Percentiles rank a stretch among this genome's conserved stretches.
These are phyloP conservation scores for Protonemura montana DNA, from an alignment of 2,888 invertebrate species.

Conservation along the genomic window DNA sequence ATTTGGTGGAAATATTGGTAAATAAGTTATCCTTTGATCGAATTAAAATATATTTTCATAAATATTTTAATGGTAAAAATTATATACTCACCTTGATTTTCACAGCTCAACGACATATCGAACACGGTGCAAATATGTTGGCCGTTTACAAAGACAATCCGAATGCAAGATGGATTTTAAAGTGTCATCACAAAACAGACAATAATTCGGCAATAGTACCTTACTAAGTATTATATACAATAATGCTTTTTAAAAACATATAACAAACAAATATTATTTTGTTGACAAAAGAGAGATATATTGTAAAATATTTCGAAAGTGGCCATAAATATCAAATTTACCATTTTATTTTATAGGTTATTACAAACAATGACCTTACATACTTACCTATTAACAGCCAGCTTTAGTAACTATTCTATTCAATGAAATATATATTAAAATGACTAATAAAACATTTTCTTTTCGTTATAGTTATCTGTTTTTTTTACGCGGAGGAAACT, in stretches of 20 bases:
- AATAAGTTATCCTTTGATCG: neutral
- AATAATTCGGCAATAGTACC: constrained; percentile 49
- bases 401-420: too few species aligned
- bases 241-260: too few species aligned
- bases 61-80: neutral
- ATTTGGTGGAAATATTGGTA: constrained; percentile 65
- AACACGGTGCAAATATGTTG: constrained; percentile 55
- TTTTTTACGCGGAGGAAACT: too few species aligned
- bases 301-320: neutral
- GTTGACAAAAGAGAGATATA: neutral
- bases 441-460: too few species aligned
- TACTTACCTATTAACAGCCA: too few species aligned
- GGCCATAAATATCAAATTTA: too few species aligned
- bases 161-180: constrained; percentile 55
- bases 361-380: too few species aligned
- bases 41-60: neutral
- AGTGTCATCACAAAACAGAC: constrained; percentile 56
- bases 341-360: too few species aligned
- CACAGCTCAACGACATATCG: constrained; percentile 55
- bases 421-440: too few species aligned
- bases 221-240: neutral
- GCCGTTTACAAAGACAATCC: constrained; percentile 57
- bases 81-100: constrained; percentile 19
- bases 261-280: too few species aligned
- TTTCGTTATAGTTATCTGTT: too few species aligned